Evolutionary conservation across 2,888 invertebrate genomes (phyloP).

Genomic region (Coecobrya sp.): DNA sequence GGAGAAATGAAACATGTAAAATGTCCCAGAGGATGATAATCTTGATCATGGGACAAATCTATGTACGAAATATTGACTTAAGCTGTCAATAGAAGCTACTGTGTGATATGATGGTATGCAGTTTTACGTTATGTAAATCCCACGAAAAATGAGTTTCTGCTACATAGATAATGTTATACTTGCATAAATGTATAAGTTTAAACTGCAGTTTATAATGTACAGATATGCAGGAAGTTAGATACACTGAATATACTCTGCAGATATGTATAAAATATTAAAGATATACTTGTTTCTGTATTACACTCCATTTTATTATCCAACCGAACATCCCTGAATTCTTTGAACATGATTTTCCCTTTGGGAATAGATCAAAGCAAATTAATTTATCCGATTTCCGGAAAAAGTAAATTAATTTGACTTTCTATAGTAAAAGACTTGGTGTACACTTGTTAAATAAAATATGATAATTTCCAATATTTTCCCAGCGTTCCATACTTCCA

Average conservation of each 20-base stretch:
- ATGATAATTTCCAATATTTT: too few relatives aligned
- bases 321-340: not conserved
- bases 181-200: too few relatives aligned
- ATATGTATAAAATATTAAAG: too few relatives aligned
- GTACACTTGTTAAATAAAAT: too few relatives aligned
- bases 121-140: not conserved
- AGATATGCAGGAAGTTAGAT: too few relatives aligned
- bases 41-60: not conserved
- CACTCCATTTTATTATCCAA: not conserved
- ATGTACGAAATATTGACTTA: conserved; percentile 29
- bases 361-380: conserved; percentile 66
- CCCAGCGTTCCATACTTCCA: too few relatives aligned
- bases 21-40: conserved; percentile 49
- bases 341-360: not conserved
- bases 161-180: too few relatives aligned
- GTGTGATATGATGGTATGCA: not conserved
- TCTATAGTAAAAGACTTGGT: not conserved
- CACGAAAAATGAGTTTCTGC: too few relatives aligned
- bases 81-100: not conserved
- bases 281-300: not conserved
- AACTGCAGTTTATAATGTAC: too few relatives aligned
- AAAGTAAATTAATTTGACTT: conserved; percentile 28
- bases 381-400: conserved; percentile 52
- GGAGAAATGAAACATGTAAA: conserved; percentile 39
- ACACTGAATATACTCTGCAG: too few relatives aligned